Percentiles rank a stretch among this genome's conserved stretches.
phyloP scores from a whole-genome alignment of 2,888 invertebrate genomes.

The Nineta flava region DNA sequence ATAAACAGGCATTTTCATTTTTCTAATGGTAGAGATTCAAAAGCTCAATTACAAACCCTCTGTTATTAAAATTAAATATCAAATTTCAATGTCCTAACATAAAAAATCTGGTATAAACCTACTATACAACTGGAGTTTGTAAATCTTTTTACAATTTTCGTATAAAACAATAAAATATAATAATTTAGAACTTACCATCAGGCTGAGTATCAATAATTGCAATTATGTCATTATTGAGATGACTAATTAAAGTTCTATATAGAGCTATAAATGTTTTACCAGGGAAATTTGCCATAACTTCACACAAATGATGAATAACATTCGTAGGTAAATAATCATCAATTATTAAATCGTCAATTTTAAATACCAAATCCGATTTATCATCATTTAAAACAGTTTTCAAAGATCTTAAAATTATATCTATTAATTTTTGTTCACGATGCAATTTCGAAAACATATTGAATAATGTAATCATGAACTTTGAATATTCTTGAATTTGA shows the following conservation, averaged over 20 bases:
- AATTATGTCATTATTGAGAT: not conserved
- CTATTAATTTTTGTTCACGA: slow-evolving; percentile 1
- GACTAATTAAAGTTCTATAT: not conserved
- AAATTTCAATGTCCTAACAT: too few relatives aligned
- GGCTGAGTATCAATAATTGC: not conserved
- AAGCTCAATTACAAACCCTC: too few relatives aligned
- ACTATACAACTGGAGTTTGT: too few relatives aligned
- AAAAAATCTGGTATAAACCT: too few relatives aligned
- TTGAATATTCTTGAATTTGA: not conserved
- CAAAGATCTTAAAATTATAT: not conserved
- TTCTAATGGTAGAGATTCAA: too few relatives aligned
- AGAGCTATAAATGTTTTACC: not conserved
- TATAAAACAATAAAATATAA: too few relatives aligned
- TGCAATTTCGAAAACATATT: slow-evolving; percentile 3
- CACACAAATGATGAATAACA: not conserved
- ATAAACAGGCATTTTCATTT: too few relatives aligned
- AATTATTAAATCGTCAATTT: not conserved
- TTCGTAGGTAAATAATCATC: not conserved
- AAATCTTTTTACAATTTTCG: too few relatives aligned
- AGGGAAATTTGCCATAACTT: not conserved
- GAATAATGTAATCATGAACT: slow-evolving; percentile 3
- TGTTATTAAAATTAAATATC: too few relatives aligned
- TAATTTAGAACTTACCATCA: not conserved
- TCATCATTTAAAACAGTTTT: not conserved
- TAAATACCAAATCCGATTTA: not conserved